Base-by-base conservation (phyloP, 2,888 invertebrate genomes). In the Chironomus tentans region DNA sequence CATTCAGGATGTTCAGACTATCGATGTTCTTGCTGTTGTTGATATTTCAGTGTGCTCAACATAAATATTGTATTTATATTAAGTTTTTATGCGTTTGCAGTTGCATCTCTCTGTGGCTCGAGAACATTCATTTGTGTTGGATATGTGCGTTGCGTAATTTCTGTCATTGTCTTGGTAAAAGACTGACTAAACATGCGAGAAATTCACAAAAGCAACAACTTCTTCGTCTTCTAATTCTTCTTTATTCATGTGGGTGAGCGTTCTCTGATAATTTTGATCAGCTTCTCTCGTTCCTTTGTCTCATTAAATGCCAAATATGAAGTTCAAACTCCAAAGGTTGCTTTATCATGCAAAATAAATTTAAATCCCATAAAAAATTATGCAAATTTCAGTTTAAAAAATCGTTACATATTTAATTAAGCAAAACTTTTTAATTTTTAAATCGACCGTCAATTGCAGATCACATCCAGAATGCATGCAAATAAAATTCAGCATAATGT, bases 361-460 rank as follows among this genome's bases (percentile, higher is more conserved):
- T 50, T n/a, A 50, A 50, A 50, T 50, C n/a, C 50, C 21, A 15
- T 62, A 21, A 12, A 46, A 28, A 28, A 50, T 5, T n/a, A 70
- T 70, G 70, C 50, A 70, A 70, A 70, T 70, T 68, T 68, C 21
- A 21, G n/a, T 4, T 4, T 62, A 1, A 62, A 62, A 18, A 22
- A 28, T 38, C 38, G 38, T 38, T 38, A 38, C 38, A 38, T 38
- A 38, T 38, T 50, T 50, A 50, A 50, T 50, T 50, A 15, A 15
- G 50, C 50, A 50, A 1, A 50, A 70, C 21, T 48, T 70, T 38
- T 70, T 70, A 70, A 70, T 70, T 70, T 70, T 70, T 70, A 70
- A 70, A 70, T 70, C 48, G 50, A 62, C 21, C 4, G 12, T 12
- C 18, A 62, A 18, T 62, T 62, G 21, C 22, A 4, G 56, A 56